Conservation (phyloP, 2,113 vertebrate genomes). For the Thunnus maccoyii region DNA sequence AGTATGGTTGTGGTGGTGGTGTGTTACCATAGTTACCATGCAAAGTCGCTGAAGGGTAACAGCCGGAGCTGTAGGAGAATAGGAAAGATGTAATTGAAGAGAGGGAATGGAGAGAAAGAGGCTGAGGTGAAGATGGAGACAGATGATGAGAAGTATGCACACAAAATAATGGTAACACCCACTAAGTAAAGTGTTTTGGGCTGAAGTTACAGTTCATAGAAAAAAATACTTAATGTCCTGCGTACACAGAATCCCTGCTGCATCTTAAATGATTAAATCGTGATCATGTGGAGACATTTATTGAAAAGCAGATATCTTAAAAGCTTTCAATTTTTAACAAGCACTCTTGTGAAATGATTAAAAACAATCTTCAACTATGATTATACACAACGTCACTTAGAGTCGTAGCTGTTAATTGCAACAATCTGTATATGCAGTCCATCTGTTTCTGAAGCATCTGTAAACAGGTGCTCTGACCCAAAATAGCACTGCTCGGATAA, state of each 20-base stretch:
- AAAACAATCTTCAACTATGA: no score
- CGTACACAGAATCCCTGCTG: not conserved
- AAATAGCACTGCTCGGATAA: not conserved
- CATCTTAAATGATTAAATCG: not conserved
- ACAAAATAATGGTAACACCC: not conserved
- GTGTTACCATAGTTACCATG: constrained; percentile 70
- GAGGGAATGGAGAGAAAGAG: not conserved
- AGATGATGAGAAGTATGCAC: not conserved
- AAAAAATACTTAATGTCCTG: not conserved
- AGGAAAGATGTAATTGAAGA: constrained; percentile 14
- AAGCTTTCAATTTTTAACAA: not conserved
- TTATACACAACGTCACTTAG: not conserved
- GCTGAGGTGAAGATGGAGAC: not conserved
- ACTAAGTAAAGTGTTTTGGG: not conserved
- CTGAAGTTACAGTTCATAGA: not conserved
- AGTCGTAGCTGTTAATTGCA: not conserved
- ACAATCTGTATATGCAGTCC: no score
- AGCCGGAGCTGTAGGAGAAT: constrained; percentile 57
- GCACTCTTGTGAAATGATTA: not conserved
- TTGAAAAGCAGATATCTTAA: no score
- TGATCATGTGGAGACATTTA: not conserved
- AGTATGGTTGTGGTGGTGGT: not conserved
- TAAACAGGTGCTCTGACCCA: not conserved
- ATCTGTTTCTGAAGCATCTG: not conserved
- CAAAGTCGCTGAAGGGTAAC: constrained; percentile 38